Base-by-base conservation (phyloP, 2,888 invertebrate genomes). In the Odontocolon sp. region DNA sequence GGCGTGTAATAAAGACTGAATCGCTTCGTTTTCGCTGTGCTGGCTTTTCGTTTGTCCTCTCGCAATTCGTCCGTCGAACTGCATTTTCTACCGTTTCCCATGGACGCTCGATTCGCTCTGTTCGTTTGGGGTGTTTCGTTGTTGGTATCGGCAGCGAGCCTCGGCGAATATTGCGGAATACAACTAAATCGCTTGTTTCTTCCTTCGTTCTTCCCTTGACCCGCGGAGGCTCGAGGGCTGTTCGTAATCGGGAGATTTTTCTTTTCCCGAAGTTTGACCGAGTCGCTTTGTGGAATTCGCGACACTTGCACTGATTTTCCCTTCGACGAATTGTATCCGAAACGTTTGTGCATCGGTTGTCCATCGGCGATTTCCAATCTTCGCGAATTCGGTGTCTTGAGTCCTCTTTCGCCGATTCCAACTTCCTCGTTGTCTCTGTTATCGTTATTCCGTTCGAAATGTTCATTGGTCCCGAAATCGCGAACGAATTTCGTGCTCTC, bases 1-100 rank as follows among this genome's bases (percentile, higher is more conserved):
- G 88, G 88, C n/a, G 88, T 88, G 67, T 88, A 87, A 66, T 87
- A 87, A n/a, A 88, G 72, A 67, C 87, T 88, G 45, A 86, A 85
- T 47, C 87, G 82, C 57, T 88, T 88, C 9, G 82, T 52, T 28
- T 83, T 87, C 8, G 67, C 59, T n/a, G 40, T 56, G 33, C 38
- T 79, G 0, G 52, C n/a, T 73, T 83, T 84, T 28, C 83, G 82
- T 9, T 84, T 80, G 0, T 86, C 83, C 4, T 87, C 85, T 8
- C 85, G 71, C 26, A 88, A 52, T 59, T 88, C 87, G 64, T 87
- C 86, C 2, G 84, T 84, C 2, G 87, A 87, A 40, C 78, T 85
- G 63, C 80, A 85, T 47, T 85, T 86, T 18, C 87, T 68, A 8
- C 77, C 70, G 40, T 80, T 79, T 52, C 68, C 75, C 21, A 78